A percentile compares a stretch with the other conserved stretches of the same genome.
These are phyloP conservation scores for Enteromius thamalakanensis DNA, from an alignment of 2,797 vertebrate genomes.

Conservation along the genomic window DNA sequence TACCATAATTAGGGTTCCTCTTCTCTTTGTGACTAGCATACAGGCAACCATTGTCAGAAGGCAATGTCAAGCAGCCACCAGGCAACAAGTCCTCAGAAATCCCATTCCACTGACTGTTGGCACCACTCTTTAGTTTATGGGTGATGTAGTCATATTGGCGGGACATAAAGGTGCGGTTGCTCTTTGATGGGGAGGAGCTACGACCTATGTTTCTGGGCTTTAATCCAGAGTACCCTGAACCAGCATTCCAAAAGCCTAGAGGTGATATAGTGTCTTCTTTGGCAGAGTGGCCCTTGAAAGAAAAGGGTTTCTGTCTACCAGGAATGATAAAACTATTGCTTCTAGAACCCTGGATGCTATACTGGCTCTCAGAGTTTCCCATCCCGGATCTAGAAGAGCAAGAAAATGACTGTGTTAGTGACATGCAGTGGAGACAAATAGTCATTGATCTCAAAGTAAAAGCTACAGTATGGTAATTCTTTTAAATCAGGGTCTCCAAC, in stretches of 20 bases:
- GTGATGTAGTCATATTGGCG: conserved; percentile 74
- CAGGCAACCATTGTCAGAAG: conserved; percentile 71
- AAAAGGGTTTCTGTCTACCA: conserved; percentile 81
- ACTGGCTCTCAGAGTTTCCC: conserved; percentile 95
- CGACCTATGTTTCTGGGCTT: conserved; percentile 77
- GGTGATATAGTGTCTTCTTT: conserved; percentile 80
- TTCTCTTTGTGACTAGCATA: conserved; percentile 65
- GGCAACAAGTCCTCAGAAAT: conserved; percentile 64
- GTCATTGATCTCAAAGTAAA: background rate
- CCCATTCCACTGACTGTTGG: conserved; percentile 14
- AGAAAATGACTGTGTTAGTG: conserved; percentile 27
- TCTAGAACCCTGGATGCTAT: conserved; percentile 88
- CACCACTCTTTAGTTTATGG: conserved; percentile 40
- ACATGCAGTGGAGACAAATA: background rate
- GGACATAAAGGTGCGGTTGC: conserved; percentile 76
- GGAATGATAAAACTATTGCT: conserved; percentile 72
- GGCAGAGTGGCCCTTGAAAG: conserved; percentile 79
- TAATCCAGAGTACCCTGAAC: conserved; percentile 67
- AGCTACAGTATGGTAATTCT: background rate
- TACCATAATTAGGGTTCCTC: conserved; percentile 64
- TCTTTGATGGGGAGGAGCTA: conserved; percentile 80
- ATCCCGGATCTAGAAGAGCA: conserved; percentile 77
- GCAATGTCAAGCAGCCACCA: conserved; percentile 53
- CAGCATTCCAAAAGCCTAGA: conserved; percentile 80
- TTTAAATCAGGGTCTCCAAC: background rate